Evolutionary conservation across 2,797 vertebrate species (phyloP).

Genomic region (Tragelaphus oryx): DNA sequence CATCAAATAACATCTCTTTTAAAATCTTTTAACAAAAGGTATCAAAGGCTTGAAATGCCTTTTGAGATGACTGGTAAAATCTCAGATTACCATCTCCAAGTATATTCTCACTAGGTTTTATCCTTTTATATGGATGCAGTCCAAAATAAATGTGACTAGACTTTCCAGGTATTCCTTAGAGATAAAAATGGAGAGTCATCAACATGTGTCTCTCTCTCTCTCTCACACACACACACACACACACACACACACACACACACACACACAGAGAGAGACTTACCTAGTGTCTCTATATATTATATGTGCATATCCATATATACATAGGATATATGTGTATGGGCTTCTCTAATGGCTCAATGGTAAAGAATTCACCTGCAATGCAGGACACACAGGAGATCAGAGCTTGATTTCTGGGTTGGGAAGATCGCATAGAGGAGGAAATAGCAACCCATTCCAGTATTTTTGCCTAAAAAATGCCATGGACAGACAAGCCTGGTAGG

Average conservation of each 20-base stretch:
- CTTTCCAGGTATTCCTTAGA: not conserved
- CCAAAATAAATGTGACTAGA: not conserved
- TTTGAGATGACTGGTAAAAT: not conserved
- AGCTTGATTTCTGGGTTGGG: not conserved
- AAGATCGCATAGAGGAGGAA: not conserved
- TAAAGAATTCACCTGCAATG: not conserved
- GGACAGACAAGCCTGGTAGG: rapidly evolving
- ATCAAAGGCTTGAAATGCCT: not conserved
- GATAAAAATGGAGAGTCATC: not conserved
- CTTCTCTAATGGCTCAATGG: not conserved
- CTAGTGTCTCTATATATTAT: not conserved
- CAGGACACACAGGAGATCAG: not conserved
- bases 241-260: not conserved
- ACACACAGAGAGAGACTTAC: not conserved
- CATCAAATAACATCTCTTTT: not conserved
- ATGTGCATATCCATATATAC: not conserved
- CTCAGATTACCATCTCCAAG: not conserved
- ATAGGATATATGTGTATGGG: not conserved
- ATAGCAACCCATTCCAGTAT: not conserved
- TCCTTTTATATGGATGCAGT: not conserved
- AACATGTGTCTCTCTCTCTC: too few species aligned
- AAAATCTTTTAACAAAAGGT: not conserved
- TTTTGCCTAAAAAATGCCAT: not conserved
- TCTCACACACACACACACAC: not conserved
- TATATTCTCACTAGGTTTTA: not conserved